Percentiles rank a stretch among this genome's conserved stretches.
Conservation (phyloP, 2,888 invertebrate genomes). For the Odontomyia ornata region DNA sequence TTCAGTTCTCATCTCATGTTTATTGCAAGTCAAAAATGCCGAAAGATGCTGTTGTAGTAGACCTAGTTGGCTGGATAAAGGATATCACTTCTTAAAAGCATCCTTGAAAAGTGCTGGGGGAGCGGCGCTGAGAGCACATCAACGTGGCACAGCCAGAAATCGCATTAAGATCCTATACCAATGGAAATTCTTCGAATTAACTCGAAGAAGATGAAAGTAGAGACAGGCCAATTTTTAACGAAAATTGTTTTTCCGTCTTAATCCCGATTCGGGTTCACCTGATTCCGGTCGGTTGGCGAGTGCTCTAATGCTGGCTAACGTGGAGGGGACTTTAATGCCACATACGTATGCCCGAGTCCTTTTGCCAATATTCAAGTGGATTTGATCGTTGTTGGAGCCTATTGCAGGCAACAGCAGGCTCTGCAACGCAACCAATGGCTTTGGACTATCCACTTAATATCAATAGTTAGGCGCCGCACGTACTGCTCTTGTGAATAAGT, state of each 20-base stretch:
- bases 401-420: neutral
- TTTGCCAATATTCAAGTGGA: neutral
- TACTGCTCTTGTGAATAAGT: conserved; percentile 47
- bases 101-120: conserved; percentile 4
- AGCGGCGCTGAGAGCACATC: neutral
- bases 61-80: conserved; percentile 33
- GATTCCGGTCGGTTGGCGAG: neutral
- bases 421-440: conserved; percentile 38
- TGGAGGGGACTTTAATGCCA: neutral
- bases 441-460: conserved; percentile 43
- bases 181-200: conserved; percentile 33
- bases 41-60: conserved; percentile 5
- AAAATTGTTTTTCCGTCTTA: conserved; percentile 35
- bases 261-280: conserved; percentile 1
- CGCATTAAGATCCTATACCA: conserved; percentile 33
- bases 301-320: neutral
- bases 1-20: conserved; percentile 51
- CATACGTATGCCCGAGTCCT: neutral
- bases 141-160: neutral
- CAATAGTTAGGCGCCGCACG: conserved; percentile 49
- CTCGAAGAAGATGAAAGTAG: conserved; percentile 15
- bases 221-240: conserved; percentile 41
- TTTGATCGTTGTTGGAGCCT: neutral
- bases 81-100: conserved; percentile 12
- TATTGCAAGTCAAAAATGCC: conserved; percentile 49